Evolutionary conservation across 1,140 invertebrate genomes (phyloP).

Genomic region (Ceratosolen solmsi): DNA sequence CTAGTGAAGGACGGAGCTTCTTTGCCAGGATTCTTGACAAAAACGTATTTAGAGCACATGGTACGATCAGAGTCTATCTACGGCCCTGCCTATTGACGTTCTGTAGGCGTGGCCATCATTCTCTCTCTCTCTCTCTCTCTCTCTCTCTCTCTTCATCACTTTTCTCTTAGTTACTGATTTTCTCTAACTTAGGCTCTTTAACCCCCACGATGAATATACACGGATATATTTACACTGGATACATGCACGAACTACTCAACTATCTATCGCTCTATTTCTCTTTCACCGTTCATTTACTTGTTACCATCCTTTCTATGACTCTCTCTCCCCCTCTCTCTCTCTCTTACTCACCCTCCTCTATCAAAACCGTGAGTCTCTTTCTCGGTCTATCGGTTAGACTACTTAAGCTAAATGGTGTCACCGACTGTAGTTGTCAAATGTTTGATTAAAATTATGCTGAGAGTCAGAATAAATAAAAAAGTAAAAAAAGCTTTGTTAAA

Average conservation of each 20-base stretch:
- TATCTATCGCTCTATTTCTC: background rate
- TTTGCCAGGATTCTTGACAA: no score
- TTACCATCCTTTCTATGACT: background rate
- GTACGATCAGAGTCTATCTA: constrained; percentile 6
- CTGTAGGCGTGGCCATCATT: constrained; percentile 57
- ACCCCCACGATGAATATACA: background rate
- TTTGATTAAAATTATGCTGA: no score
- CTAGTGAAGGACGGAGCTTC: no score
- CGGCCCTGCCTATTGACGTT: constrained; percentile 60
- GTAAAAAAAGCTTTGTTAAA: no score
- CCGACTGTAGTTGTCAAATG: no score
- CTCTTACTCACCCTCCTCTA: no score
- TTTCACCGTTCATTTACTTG: background rate
- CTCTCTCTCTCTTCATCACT: background rate
- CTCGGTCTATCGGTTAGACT: no score
- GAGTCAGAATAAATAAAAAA: no score
- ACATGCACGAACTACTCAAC: background rate
- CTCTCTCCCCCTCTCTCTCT: constrained; percentile 8
- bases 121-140: background rate
- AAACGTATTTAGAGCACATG: background rate
- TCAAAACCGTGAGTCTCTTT: no score
- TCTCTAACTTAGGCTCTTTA: background rate
- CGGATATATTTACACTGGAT: constrained; percentile 40
- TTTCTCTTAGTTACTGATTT: no score
- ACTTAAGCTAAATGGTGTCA: no score